Conservation (phyloP, 2,888 invertebrate species). For the Watsonalla binaria region DNA sequence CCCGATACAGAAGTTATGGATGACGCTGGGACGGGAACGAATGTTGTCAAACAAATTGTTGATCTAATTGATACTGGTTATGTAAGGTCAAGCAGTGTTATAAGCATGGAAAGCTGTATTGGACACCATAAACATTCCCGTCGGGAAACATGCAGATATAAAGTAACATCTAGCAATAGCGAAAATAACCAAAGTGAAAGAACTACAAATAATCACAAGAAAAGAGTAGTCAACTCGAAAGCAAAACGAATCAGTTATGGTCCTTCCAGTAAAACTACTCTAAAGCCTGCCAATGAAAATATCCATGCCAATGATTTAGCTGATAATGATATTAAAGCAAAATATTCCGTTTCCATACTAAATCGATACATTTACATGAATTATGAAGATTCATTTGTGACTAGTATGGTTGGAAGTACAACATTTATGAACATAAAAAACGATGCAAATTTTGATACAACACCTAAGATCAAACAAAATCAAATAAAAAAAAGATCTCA, state of each 20-base stretch:
- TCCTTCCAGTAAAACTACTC: not conserved
- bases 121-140: not conserved
- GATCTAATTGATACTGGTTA: not conserved
- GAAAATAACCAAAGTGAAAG: not conserved
- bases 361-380: not conserved
- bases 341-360: not conserved
- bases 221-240: not conserved
- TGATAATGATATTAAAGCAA: not conserved
- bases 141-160: no score
- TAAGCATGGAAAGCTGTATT: not conserved
- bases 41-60: not conserved
- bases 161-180: not conserved
- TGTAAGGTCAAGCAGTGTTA: not conserved
- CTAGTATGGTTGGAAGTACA: not conserved
- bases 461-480: not conserved
- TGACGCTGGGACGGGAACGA: constrained; percentile 9
- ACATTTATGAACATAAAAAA: not conserved
- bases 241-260: not conserved
- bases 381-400: not conserved
- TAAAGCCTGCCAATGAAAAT: not conserved
- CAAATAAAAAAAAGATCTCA: not conserved
- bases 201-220: not conserved
- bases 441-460: no score
- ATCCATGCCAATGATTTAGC: not conserved
- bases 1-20: constrained; percentile 9